phyloP scores from a whole-genome alignment of 2,888 invertebrate species.

The Nymphalis polychloros region DNA sequence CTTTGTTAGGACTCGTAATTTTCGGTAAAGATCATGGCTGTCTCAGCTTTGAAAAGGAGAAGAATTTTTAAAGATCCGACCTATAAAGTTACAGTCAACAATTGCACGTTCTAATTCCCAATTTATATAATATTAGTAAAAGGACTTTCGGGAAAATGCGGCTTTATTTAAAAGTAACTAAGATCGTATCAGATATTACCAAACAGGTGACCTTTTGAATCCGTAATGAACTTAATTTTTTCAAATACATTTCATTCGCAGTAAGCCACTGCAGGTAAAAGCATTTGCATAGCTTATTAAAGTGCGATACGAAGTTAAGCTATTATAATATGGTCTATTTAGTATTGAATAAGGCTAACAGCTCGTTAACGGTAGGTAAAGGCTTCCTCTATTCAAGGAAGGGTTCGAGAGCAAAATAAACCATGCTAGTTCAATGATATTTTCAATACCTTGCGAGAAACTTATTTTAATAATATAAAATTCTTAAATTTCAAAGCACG shows the following conservation, averaged over 20 bases:
- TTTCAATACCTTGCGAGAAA: neutral
- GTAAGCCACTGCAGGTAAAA: conserved; percentile 16
- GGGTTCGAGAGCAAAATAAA: conserved; percentile 4
- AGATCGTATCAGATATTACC: conserved; percentile 15
- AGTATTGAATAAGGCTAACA: conserved; percentile 1
- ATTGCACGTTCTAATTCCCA: conserved; percentile 16
- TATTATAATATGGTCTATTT: conserved; percentile 4
- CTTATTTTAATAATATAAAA: conserved; percentile 3
- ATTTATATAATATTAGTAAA: conserved; percentile 14
- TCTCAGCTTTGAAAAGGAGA: too few relatives aligned
- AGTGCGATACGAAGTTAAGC: conserved; percentile 5
- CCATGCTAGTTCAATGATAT: neutral
- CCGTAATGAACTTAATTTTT: conserved; percentile 23
- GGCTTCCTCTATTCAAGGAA: conserved; percentile 9
- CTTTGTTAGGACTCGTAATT: too few relatives aligned
- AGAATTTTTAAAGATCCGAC: too few relatives aligned
- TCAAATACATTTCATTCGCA: conserved; percentile 18
- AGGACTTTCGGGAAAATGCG: conserved; percentile 7
- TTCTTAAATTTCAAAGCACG: neutral
- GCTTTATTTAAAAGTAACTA: conserved; percentile 22
- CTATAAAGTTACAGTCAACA: conserved; percentile 3
- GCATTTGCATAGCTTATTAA: conserved; percentile 14
- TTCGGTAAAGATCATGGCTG: too few relatives aligned
- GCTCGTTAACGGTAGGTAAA: conserved; percentile 7
- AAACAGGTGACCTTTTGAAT: conserved; percentile 19